A percentile compares a stretch with the other conserved stretches of the same genome.
phyloP scores from a whole-genome alignment of 2,797 vertebrate genomes.

The Catharus ustulatus region DNA sequence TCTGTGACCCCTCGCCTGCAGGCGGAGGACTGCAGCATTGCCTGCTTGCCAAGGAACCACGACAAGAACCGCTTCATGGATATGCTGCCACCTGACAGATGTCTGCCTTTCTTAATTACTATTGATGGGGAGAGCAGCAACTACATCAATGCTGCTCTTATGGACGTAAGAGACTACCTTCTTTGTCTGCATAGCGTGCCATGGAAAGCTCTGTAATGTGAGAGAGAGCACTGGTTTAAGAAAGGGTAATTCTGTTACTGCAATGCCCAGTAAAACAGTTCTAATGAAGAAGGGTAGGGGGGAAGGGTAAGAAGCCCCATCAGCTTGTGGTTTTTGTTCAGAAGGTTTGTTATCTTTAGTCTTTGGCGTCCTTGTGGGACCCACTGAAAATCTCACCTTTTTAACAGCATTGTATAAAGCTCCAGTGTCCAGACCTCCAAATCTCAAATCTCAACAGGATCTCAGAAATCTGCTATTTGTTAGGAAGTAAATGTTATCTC shows the following conservation, averaged over 20 bases:
- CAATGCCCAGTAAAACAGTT: background rate
- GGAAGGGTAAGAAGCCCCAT: background rate
- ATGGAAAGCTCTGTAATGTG: conserved; percentile 20
- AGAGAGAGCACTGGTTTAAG: conserved; percentile 13
- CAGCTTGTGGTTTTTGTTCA: background rate
- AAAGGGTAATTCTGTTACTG: conserved; percentile 23
- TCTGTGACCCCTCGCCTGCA: conserved; percentile 98
- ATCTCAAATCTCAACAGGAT: background rate
- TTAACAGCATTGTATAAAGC: background rate
- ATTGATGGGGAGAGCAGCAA: conserved; percentile 99
- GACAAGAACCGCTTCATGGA: conserved; percentile 99
- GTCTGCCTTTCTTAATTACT: conserved; percentile 98
- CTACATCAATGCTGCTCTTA: conserved; percentile 94
- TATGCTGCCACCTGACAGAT: conserved; percentile 97
- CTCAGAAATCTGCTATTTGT: background rate
- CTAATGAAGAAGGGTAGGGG: background rate
- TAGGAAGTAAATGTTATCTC: background rate
- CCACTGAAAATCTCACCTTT: background rate
- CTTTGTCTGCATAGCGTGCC: conserved; percentile 54
- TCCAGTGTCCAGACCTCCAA: background rate
- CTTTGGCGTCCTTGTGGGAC: background rate
- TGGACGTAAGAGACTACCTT: conserved; percentile 84
- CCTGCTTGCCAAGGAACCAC: conserved; percentile 97
- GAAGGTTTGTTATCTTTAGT: background rate
- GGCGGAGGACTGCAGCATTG: conserved; percentile 98